Base-by-base conservation (phyloP, 2,797 vertebrate species). In the Lithobates sylvaticus region DNA sequence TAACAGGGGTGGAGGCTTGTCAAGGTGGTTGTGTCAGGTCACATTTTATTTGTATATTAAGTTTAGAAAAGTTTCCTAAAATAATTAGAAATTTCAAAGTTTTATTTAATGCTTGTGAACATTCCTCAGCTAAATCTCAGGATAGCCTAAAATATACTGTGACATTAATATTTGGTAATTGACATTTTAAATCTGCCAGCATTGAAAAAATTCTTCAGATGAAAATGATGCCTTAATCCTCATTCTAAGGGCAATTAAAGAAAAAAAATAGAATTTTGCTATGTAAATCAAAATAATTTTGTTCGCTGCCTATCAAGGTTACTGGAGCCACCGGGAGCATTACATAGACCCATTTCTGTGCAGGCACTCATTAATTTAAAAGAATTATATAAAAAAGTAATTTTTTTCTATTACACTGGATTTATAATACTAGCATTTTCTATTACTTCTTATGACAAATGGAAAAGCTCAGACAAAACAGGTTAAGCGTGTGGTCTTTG, bases 201-300 rank as follows among this genome's bases (percentile, higher is more conserved):
- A n/a, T n/a, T 69, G 34, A 65, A 76, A 76, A 78, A 81, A 81
- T 29, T 23, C 64, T 76, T 81, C 65, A 29, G 34, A 64, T 76
- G 61, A 64, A 70, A 86, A 76, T 34, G 81, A 67, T 64, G 65
- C 44, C 47, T 70, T 84, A 87, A 58, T 44, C 81, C 76, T 80
- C 39, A 80, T 84, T 69, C 34, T 64, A 47, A 61, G 70, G 71
- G n/a, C 76, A 87, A 80, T 87, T 79, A 75, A 65, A 84, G 69
- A 44, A 75, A 79, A 36, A 84, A 84, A 80, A 87, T 69, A 39
- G 18, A 78, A 87, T 64, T 79, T 50, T 68, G 61, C 81, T 76
- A 75, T 78, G 75, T 78, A 83, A 83, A 87, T 87, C 81, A 80
- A 75, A 84, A 87, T 87, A 34, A 84, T 84, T 76, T 80, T 44